A percentile compares a stretch with the other conserved stretches of the same genome.
Evolutionary conservation across 1,140 invertebrate species (phyloP).

Genomic region (Pachypsylla venusta): DNA sequence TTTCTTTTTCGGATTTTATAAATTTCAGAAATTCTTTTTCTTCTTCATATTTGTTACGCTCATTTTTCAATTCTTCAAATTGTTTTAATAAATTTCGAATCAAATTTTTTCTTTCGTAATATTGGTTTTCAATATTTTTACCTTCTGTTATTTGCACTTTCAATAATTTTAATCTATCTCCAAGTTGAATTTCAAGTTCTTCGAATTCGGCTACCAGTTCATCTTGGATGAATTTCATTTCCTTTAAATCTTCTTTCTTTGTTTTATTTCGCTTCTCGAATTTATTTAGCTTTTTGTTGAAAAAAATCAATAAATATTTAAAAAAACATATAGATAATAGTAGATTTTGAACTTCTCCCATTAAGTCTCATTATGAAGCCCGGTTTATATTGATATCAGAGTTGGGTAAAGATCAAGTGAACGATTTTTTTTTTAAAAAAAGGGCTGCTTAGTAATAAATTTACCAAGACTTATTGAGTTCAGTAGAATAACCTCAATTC

Average conservation of each 20-base stretch:
- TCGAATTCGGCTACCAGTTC: not conserved
- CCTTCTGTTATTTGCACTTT: not conserved
- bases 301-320: too few relatives aligned
- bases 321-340: too few relatives aligned
- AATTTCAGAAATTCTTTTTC: not conserved
- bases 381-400: too few relatives aligned
- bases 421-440: too few relatives aligned
- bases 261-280: not conserved
- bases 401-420: too few relatives aligned
- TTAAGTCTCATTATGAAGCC: too few relatives aligned
- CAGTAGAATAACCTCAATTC: too few relatives aligned
- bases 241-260: not conserved
- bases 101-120: slow-evolving; percentile 5
- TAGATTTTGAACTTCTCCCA: too few relatives aligned
- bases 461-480: too few relatives aligned
- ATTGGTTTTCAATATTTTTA: slow-evolving; percentile 1
- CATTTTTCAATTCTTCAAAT: not conserved
- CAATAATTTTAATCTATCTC: not conserved
- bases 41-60: not conserved
- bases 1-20: not conserved
- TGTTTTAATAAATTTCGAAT: not conserved
- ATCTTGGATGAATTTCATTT: not conserved
- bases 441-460: too few relatives aligned
- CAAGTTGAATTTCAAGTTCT: not conserved
- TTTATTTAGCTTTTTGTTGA: not conserved